phyloP scores from a whole-genome alignment of 2,113 vertebrate genomes.

The Neotoma lepida region DNA sequence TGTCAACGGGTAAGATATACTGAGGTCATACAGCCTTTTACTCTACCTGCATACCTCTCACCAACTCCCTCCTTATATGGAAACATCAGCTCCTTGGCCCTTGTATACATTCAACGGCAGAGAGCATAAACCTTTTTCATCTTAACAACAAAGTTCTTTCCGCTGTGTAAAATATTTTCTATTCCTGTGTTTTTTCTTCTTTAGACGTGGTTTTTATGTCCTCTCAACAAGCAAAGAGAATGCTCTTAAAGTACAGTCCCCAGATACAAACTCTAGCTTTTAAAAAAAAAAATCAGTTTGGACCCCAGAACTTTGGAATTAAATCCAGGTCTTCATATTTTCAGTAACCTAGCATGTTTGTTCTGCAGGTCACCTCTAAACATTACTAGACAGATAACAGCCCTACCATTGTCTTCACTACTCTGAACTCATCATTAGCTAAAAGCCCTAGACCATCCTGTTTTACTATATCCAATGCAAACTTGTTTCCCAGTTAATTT shows the following conservation, averaged over 20 bases:
- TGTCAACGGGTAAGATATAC: background rate
- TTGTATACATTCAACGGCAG: slow-evolving; percentile 25
- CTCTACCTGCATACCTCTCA: background rate
- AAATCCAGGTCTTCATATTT: background rate
- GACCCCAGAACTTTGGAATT: background rate
- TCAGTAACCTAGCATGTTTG: background rate
- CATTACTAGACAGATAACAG: background rate
- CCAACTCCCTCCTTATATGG: background rate
- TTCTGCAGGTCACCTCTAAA: slow-evolving; percentile 29
- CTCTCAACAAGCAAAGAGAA: background rate
- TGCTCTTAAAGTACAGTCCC: background rate
- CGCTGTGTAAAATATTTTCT: slow-evolving; percentile 16
- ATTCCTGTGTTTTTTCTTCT: background rate
- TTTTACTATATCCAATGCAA: background rate
- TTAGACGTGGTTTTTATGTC: slow-evolving; percentile 2
- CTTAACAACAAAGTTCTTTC: background rate
- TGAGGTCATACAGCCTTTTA: background rate
- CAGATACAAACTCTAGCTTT: background rate
- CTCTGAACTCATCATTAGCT: background rate
- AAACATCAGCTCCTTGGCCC: background rate
- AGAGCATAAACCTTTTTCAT: background rate
- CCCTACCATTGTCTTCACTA: background rate
- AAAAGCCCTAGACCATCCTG: background rate
- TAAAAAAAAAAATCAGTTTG: background rate
- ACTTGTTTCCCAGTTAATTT: background rate